A percentile compares a stretch with the other conserved stretches of the same genome.
Conservation (phyloP, 2,113 vertebrate species). For the Passer montanus region DNA sequence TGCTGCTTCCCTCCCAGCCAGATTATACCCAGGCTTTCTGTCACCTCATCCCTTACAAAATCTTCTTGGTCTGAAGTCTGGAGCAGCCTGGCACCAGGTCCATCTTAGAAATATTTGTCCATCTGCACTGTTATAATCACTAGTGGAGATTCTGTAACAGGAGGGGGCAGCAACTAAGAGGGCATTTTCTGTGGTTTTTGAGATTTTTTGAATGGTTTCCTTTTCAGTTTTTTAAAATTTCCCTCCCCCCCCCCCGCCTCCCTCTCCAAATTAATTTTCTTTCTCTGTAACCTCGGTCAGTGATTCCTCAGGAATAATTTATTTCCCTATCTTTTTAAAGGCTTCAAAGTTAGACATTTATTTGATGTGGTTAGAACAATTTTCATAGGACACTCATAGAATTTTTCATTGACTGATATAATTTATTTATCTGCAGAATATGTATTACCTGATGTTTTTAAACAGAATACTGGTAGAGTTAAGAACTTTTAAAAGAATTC, state of each 20-base stretch:
- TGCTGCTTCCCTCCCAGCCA: neutral
- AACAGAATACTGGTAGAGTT: neutral
- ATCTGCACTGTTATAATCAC: neutral
- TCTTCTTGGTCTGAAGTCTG: neutral
- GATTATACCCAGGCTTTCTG: neutral
- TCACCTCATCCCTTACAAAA: neutral
- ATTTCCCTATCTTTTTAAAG: neutral
- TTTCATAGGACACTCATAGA: neutral
- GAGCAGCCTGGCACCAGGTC: neutral
- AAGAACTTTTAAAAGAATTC: neutral
- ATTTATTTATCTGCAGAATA: neutral
- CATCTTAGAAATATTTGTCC: neutral
- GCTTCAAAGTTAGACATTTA: neutral
- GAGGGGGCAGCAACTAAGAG: neutral
- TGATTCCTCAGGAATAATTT: neutral
- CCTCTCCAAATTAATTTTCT: neutral
- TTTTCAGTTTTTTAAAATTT: neutral
- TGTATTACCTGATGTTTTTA: neutral
- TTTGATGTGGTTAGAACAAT: neutral
- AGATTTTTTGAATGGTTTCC: neutral
- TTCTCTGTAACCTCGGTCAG: neutral
- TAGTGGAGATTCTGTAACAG: neutral
- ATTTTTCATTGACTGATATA: neutral
- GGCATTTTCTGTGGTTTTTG: neutral
- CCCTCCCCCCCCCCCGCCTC: too few relatives aligned